These are phyloP conservation scores for Enoplosus armatus DNA, from an alignment of 2,797 vertebrate genomes.

Conservation along the genomic window DNA sequence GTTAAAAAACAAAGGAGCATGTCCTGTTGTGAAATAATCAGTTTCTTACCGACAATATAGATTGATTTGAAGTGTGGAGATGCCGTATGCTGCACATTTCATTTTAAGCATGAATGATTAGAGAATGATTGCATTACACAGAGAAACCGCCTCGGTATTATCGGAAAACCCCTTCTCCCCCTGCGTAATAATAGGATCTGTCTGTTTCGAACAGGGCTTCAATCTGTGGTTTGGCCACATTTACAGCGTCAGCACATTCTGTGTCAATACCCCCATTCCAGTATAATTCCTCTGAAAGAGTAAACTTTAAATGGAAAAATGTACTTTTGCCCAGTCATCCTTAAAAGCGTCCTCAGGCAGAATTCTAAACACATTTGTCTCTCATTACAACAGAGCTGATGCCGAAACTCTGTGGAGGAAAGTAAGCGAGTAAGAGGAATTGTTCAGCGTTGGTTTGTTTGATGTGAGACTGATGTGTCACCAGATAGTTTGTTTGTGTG, in stretches of 20 bases:
- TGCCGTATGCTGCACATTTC: slow-evolving; percentile 31
- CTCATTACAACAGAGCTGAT: slow-evolving; percentile 11
- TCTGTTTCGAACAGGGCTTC: slow-evolving; percentile 55
- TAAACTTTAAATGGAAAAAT: slow-evolving; percentile 65
- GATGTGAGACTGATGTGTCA: background rate
- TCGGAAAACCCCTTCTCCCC: slow-evolving; percentile 28
- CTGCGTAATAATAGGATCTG: slow-evolving; percentile 62
- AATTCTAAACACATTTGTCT: slow-evolving; percentile 54
- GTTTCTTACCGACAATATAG: background rate
- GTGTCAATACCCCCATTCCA: slow-evolving; percentile 47
- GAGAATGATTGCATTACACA: slow-evolving; percentile 36
- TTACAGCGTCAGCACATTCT: slow-evolving; percentile 73
- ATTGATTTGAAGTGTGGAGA: background rate
- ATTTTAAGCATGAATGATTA: slow-evolving; percentile 27
- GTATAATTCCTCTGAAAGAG: slow-evolving; percentile 52
- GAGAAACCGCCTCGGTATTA: slow-evolving; percentile 36
- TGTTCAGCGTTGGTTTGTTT: slow-evolving; percentile 6
- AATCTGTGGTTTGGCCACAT: slow-evolving; percentile 71
- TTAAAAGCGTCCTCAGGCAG: slow-evolving; percentile 12
- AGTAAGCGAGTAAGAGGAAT: background rate
- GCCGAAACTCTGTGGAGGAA: slow-evolving; percentile 28
- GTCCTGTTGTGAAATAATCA: background rate
- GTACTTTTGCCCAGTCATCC: slow-evolving; percentile 34
- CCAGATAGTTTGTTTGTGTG: slow-evolving; percentile 6
- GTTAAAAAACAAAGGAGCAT: background rate